Base-by-base conservation (phyloP, 2,113 vertebrate genomes). In the Ailuropoda melanoleuca region DNA sequence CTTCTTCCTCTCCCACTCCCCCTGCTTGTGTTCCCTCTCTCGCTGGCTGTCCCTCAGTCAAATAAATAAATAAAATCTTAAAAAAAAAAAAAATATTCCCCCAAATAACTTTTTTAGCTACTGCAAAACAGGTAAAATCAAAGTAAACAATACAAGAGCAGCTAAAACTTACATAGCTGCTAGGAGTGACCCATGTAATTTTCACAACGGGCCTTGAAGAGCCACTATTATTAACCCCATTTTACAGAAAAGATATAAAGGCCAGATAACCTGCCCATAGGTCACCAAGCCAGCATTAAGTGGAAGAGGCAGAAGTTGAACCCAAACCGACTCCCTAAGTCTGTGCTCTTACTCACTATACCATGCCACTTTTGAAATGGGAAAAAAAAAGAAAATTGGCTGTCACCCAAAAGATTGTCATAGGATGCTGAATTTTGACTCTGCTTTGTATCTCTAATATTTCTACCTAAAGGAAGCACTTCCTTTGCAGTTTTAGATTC, bases 361-460 rank as follows among this genome's bases (percentile, higher is more conserved):
- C 0, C 34, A 48, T 11, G 7, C 43, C 70, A 19, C 13, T 78
- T 72, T 66, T 48, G 50, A 21, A 81, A 88, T 12, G 4, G 2
- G 31, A 23, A 29, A n/a, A 6, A 26, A 18, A 9, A 34, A 9
- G 48, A 29, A 53, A 80, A 83, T 1, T 12, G 56, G 55, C 53
- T 39, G 13, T 66, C 82, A 62, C 17, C 50, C 56, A 84, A 87
- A 94, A 88, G 34, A 60, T 6, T 39, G 46, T 70, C 50, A 43
- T 0, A 26, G 55, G 10, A 83, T 62, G 53, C 53, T 93, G 6
- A 96, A 78, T 80, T 93, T 34, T 96, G 12, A 89, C 37, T 92
- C 39, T 96, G 68, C 72, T 94, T 84, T 96, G 29, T 66, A 92
- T 68, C 93, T 93, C 64, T 78, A 89, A 93, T 70, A 23, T 58